Conservation (phyloP, 1,140 invertebrate genomes). For the Chymomyza costata region DNA sequence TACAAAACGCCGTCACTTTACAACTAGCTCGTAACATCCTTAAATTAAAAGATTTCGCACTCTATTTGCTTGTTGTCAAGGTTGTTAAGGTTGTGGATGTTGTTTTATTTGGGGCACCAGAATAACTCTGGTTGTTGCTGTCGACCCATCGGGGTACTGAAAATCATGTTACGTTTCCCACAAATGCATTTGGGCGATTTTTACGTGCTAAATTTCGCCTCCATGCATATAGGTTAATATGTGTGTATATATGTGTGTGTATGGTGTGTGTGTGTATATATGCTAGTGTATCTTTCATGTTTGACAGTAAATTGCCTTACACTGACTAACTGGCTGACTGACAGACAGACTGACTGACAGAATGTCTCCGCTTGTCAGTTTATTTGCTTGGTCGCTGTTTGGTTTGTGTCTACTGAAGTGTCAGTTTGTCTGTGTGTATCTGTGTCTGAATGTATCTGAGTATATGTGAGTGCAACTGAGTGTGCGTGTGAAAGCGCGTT, state of each 20-base stretch:
- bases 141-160: too few species aligned
- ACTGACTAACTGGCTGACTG: constrained; percentile 1
- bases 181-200: constrained; percentile 47
- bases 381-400: constrained; percentile 46
- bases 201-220: constrained; percentile 28
- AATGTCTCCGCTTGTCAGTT: constrained; percentile 25
- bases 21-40: too few species aligned
- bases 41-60: too few species aligned
- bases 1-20: too few species aligned
- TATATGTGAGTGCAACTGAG: too few species aligned
- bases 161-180: constrained; percentile 42
- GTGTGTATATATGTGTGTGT: constrained; percentile 4
- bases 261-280: background rate
- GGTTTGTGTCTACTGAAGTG: constrained; percentile 62
- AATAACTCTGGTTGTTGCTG: constrained; percentile 3
- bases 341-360: constrained; percentile 46
- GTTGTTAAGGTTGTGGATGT: too few species aligned
- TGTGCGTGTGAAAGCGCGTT: constrained; percentile 22
- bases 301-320: constrained; percentile 66
- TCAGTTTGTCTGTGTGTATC: constrained; percentile 25
- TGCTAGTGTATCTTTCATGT: constrained; percentile 3
- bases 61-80: too few species aligned
- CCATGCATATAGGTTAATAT: constrained; percentile 19
- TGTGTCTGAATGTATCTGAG: background rate
- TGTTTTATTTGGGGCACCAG: too few species aligned